Evolutionary conservation across 2,797 vertebrate genomes (phyloP).

Genomic region (Centropyge bicolor): DNA sequence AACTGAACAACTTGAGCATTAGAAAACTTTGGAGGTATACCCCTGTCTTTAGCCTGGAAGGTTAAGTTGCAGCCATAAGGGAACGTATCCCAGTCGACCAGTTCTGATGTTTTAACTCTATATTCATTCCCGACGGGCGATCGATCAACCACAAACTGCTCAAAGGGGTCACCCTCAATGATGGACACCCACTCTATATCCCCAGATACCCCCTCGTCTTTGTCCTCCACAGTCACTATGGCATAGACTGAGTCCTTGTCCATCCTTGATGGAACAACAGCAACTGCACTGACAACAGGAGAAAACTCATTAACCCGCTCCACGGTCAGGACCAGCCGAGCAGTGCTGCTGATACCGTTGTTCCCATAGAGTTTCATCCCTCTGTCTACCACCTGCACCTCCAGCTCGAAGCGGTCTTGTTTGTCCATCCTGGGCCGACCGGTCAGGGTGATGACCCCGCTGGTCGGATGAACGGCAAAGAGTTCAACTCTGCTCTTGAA

Average conservation of each 20-base stretch:
- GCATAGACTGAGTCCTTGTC: conserved; percentile 91
- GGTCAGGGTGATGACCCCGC: conserved; percentile 91
- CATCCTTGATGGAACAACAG: conserved; percentile 82
- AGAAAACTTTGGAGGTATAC: conserved; percentile 91
- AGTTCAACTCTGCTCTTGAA: conserved; percentile 91
- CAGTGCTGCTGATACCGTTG: conserved; percentile 93
- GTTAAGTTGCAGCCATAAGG: conserved; percentile 94
- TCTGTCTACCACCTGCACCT: conserved; percentile 95
- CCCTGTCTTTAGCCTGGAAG: conserved; percentile 96
- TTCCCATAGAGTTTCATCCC: conserved; percentile 95
- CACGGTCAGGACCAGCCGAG: conserved; percentile 89
- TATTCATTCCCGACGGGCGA: conserved; percentile 91
- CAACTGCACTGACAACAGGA: conserved; percentile 87
- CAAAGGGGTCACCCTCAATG: conserved; percentile 91
- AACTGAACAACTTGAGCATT: conserved; percentile 89
- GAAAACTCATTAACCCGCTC: conserved; percentile 90
- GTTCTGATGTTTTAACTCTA: conserved; percentile 87
- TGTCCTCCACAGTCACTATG: conserved; percentile 91
- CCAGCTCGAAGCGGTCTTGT: conserved; percentile 89
- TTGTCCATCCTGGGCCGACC: conserved; percentile 88
- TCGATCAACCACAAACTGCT: conserved; percentile 92
- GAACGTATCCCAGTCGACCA: conserved; percentile 89
- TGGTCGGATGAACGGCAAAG: conserved; percentile 96
- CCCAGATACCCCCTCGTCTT: conserved; percentile 91
- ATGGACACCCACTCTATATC: conserved; percentile 94